These are phyloP conservation scores for Aurelia aurita DNA, from an alignment of 30 jellyfish, hydroid and myxozoan species.

Conservation along the genomic window DNA sequence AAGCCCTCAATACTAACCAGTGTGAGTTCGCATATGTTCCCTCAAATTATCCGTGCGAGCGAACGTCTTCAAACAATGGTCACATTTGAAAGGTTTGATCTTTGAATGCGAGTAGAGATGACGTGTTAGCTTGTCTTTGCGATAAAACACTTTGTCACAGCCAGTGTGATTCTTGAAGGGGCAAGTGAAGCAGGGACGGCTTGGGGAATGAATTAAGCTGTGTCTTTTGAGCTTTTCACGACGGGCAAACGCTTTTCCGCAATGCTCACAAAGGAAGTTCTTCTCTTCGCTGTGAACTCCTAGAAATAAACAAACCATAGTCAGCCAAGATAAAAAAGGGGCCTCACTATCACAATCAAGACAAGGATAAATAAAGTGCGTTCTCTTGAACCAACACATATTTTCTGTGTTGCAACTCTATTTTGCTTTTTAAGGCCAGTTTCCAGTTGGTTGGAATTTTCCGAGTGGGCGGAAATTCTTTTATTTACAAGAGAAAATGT, in stretches of 20 bases:
- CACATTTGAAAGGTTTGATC: slow-evolving; percentile 95
- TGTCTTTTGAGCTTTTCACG: slow-evolving; percentile 89
- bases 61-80: slow-evolving; percentile 87
- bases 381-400: no score
- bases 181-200: slow-evolving; percentile 89
- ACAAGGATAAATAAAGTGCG: no score
- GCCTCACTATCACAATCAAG: no score
- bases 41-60: slow-evolving; percentile 94
- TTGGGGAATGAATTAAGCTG: slow-evolving; percentile 90
- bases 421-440: no score
- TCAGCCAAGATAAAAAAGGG: background rate
- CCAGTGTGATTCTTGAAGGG: slow-evolving; percentile 98
- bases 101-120: slow-evolving; percentile 95
- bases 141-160: slow-evolving; percentile 92
- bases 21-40: slow-evolving; percentile 95
- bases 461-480: no score
- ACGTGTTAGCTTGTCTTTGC: slow-evolving; percentile 93
- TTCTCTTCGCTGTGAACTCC: slow-evolving; percentile 85
- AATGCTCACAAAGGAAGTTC: slow-evolving; percentile 83
- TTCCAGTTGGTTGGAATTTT: no score
- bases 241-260: slow-evolving; percentile 92
- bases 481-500: no score
- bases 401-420: no score
- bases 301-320: background rate
- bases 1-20: slow-evolving; percentile 79